phyloP scores from a whole-genome alignment of 1,140 invertebrate genomes.

The Nasonia vitripennis region DNA sequence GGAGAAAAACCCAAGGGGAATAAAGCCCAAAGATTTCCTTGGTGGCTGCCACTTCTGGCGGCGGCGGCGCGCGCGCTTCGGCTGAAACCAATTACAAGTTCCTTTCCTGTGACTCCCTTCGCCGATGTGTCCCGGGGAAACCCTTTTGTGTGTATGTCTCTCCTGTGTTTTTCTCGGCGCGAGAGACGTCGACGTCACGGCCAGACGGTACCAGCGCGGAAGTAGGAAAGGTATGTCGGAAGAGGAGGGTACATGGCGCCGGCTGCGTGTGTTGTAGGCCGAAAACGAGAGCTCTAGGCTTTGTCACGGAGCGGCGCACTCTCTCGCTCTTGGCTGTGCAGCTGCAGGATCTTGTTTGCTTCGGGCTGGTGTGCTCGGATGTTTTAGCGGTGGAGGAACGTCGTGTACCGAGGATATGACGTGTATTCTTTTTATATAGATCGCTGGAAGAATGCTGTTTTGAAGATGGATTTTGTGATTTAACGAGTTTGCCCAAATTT shows the following conservation, averaged over 20 bases:
- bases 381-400: no score
- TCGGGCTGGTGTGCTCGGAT: no score
- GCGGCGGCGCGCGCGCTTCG: slow-evolving; percentile 2
- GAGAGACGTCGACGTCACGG: slow-evolving; percentile 13
- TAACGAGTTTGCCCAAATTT: no score
- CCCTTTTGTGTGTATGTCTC: slow-evolving; percentile 33
- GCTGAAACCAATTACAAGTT: slow-evolving; percentile 52
- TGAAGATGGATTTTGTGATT: neutral
- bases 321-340: no score
- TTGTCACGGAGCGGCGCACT: no score
- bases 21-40: slow-evolving; percentile 51
- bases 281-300: slow-evolving; percentile 17
- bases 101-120: slow-evolving; percentile 30
- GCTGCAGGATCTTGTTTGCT: no score
- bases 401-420: no score
- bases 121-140: slow-evolving; percentile 24
- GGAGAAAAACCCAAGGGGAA: slow-evolving; percentile 48
- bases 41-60: slow-evolving; percentile 49
- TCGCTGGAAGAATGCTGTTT: no score
- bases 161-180: slow-evolving; percentile 36
- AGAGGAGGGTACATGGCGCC: neutral
- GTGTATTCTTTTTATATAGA: no score
- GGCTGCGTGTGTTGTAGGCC: neutral
- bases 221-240: neutral
- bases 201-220: slow-evolving; percentile 22